phyloP scores from a whole-genome alignment of 2,797 vertebrate genomes.

The Hapalemur alaotrensis region DNA sequence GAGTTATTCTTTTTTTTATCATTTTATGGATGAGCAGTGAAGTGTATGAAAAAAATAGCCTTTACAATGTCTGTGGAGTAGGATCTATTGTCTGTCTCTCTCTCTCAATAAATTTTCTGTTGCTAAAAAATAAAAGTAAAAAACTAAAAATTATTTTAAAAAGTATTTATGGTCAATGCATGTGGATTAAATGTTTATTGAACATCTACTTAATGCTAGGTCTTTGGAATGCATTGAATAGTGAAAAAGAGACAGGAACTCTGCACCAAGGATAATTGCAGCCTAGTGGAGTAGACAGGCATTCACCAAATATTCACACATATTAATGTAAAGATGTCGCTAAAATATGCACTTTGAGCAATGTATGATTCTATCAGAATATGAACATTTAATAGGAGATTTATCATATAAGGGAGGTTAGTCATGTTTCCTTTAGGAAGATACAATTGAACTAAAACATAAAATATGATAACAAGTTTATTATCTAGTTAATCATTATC shows the following conservation, averaged over 20 bases:
- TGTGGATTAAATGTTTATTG: neutral
- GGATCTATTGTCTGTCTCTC: neutral
- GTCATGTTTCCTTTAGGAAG: neutral
- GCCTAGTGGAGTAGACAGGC: neutral
- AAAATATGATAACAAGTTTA: neutral
- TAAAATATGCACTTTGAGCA: neutral
- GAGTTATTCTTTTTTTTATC: neutral
- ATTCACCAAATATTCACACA: neutral
- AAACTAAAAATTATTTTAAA: neutral
- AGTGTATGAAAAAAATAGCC: neutral
- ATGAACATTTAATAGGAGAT: neutral
- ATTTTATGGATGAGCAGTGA: neutral
- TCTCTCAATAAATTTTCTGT: neutral
- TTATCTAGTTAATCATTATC: neutral
- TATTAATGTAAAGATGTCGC: neutral
- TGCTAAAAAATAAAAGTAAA: neutral
- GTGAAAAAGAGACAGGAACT: neutral
- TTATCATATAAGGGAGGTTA: neutral
- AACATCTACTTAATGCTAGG: neutral
- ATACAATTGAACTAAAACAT: neutral
- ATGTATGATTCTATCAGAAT: neutral
- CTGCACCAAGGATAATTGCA: neutral
- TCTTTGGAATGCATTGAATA: neutral
- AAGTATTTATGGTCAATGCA: neutral
- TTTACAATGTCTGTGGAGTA: neutral